Percentiles rank a stretch among this genome's conserved stretches.
These are phyloP conservation scores for Mus spretus DNA, from an alignment of 2,797 vertebrate species.

Conservation along the genomic window DNA sequence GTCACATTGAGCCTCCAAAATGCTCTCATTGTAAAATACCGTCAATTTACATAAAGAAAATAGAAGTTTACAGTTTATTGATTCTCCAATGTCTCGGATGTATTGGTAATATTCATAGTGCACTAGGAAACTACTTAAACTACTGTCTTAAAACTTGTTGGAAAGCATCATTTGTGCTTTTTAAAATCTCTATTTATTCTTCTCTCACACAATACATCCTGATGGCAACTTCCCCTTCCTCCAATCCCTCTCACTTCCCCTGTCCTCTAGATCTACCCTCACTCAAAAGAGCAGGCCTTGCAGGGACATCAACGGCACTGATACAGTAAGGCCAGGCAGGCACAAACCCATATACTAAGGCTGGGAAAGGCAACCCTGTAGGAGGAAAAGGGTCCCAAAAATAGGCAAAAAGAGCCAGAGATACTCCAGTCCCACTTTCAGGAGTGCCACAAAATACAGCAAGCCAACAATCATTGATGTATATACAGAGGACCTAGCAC, in stretches of 20 bases:
- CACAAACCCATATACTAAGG: background rate
- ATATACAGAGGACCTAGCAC: background rate
- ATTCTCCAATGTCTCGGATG: background rate
- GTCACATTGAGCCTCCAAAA: background rate
- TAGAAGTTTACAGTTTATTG: background rate
- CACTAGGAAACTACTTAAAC: conserved; percentile 45
- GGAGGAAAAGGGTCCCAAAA: background rate
- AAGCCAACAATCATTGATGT: background rate
- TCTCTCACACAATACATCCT: background rate
- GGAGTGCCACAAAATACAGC: background rate
- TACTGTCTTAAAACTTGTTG: background rate
- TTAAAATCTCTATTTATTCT: background rate
- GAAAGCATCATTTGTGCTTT: background rate
- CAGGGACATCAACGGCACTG: background rate
- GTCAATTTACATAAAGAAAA: conserved; percentile 54
- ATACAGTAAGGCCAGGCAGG: background rate
- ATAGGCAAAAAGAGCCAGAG: background rate
- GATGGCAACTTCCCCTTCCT: background rate
- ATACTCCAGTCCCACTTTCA: background rate
- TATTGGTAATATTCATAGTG: conserved; percentile 1
- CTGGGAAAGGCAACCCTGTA: background rate
- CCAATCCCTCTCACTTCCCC: background rate
- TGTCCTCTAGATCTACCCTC: background rate
- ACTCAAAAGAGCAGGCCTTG: background rate
- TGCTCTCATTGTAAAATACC: background rate